Evolutionary conservation across 2,888 invertebrate species (phyloP).

Genomic region (Eupithecia insigniata): DNA sequence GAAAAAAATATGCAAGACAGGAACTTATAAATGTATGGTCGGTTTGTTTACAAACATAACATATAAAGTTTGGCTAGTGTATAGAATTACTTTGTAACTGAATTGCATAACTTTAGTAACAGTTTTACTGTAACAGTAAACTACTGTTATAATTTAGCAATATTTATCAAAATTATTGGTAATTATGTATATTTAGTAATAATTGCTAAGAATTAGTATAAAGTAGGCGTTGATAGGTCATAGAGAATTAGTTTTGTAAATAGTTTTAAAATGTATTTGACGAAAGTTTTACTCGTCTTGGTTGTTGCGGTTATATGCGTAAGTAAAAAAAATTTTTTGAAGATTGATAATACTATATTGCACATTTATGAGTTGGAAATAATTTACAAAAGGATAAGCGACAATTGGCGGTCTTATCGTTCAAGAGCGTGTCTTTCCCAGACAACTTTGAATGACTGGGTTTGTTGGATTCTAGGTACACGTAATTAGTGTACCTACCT

Average conservation of each 20-base stretch:
- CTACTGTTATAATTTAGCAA: slow-evolving; percentile 15
- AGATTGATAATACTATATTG: not conserved
- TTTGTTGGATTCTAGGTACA: too few species aligned
- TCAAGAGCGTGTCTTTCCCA: not conserved
- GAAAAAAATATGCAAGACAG: too few species aligned
- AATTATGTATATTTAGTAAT: slow-evolving; percentile 23
- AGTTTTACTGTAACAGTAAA: slow-evolving; percentile 7
- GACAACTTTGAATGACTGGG: not conserved
- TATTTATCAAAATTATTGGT: slow-evolving; percentile 24
- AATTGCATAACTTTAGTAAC: not conserved
- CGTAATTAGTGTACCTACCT: too few species aligned
- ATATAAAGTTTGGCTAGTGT: too few species aligned
- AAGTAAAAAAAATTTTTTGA: slow-evolving; percentile 26
- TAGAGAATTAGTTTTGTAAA: not conserved
- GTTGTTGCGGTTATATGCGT: slow-evolving; percentile 26
- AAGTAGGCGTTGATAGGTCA: slow-evolving; percentile 19
- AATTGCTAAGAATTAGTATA: slow-evolving; percentile 28
- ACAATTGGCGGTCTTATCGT: not conserved
- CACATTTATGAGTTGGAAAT: not conserved
- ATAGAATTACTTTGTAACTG: not conserved
- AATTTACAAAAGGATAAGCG: not conserved
- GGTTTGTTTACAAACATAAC: too few species aligned
- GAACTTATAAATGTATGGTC: too few species aligned
- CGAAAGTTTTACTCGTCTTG: slow-evolving; percentile 29
- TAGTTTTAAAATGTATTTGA: slow-evolving; percentile 23